Conservation (phyloP, 2,113 vertebrate genomes). For the Trematocara marginatum region DNA sequence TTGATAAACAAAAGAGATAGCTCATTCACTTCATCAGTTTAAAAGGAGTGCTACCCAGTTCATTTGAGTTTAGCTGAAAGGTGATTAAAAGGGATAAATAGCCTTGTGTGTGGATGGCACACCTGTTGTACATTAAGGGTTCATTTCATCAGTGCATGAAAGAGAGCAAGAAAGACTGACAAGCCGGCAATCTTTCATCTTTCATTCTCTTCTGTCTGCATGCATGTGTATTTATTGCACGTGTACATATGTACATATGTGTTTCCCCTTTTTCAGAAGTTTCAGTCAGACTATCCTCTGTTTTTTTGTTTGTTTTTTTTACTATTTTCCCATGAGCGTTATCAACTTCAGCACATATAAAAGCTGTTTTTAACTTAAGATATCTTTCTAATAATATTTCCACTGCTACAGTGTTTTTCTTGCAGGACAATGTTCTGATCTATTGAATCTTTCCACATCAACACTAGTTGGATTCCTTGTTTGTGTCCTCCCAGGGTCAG, state of each 20-base stretch:
- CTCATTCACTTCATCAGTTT: background rate
- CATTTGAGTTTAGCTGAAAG: background rate
- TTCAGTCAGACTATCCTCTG: background rate
- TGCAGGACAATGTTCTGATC: background rate
- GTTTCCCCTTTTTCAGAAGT: background rate
- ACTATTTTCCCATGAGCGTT: background rate
- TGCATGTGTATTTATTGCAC: background rate
- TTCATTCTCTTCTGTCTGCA: conserved; percentile 10
- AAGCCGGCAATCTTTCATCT: conserved; percentile 37
- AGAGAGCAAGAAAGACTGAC: conserved; percentile 11
- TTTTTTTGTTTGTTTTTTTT: background rate
- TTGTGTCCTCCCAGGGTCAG: background rate
- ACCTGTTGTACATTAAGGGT: conserved; percentile 46
- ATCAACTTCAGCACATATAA: background rate
- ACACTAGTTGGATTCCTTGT: background rate
- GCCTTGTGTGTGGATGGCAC: conserved; percentile 8
- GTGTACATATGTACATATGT: background rate
- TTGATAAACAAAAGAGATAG: background rate
- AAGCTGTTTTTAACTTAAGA: background rate
- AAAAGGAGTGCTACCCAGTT: background rate
- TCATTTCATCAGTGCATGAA: conserved; percentile 49
- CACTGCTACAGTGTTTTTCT: background rate
- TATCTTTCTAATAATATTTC: background rate
- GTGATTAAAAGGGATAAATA: conserved; percentile 44
- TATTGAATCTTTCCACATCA: background rate